Percentiles rank a stretch among this genome's conserved stretches.
Evolutionary conservation across 2,888 invertebrate species (phyloP).

Genomic region (Oasisia sp.): DNA sequence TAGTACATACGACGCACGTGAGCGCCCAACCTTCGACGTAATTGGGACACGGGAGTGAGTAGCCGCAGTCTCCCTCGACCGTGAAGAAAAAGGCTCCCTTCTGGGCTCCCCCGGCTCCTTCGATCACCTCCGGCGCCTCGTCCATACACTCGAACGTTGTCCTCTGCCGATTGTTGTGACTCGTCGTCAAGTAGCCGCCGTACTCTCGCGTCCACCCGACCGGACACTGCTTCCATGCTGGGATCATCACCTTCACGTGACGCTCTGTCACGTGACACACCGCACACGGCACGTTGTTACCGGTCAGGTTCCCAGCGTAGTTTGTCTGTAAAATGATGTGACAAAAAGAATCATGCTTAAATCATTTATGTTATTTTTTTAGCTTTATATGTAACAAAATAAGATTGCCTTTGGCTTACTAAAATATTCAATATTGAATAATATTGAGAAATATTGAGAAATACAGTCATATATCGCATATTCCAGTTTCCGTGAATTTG

Average conservation of each 20-base stretch:
- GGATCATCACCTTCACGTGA: constrained; percentile 38
- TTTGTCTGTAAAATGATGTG: constrained; percentile 21
- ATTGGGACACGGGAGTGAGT: too few relatives aligned
- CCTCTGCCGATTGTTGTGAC: constrained; percentile 18
- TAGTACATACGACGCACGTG: too few relatives aligned
- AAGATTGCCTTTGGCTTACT: too few relatives aligned
- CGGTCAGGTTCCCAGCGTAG: not conserved
- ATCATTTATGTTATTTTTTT: not conserved
- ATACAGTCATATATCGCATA: too few relatives aligned
- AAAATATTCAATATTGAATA: too few relatives aligned
- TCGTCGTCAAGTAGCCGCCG: constrained; percentile 42
- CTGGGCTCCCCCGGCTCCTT: constrained; percentile 28
- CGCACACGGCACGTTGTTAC: constrained; percentile 42
- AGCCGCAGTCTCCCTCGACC: too few relatives aligned
- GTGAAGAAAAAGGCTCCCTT: too few relatives aligned
- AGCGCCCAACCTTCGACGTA: too few relatives aligned
- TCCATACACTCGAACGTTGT: constrained; percentile 41
- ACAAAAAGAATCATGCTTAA: not conserved
- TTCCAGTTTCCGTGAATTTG: too few relatives aligned
- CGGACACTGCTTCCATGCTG: constrained; percentile 39
- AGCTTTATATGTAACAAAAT: not conserved
- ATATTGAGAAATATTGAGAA: too few relatives aligned
- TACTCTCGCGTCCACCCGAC: constrained; percentile 45
- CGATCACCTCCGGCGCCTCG: constrained; percentile 38
- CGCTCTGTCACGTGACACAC: constrained; percentile 34